Conservation (phyloP, 2,113 vertebrate species). For the Cephalopholis sonnerati region DNA sequence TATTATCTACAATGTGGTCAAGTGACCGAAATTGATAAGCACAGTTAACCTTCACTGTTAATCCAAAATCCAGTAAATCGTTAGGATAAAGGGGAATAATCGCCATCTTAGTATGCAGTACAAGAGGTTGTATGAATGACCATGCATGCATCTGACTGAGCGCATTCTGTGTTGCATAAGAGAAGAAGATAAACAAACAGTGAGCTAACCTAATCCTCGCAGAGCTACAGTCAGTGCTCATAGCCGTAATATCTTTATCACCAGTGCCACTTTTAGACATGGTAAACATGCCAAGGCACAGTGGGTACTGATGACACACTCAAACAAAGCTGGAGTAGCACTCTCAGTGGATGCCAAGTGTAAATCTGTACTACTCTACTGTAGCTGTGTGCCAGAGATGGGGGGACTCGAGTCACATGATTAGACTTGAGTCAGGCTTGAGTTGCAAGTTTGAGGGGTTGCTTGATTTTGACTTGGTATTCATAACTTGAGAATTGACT, state of each 20-base stretch:
- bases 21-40: constrained; percentile 2
- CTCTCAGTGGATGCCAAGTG: background rate
- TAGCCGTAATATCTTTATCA: constrained; percentile 48
- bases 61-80: background rate
- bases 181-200: constrained; percentile 47
- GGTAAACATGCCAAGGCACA: constrained; percentile 38
- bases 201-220: constrained; percentile 53
- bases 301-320: constrained; percentile 36
- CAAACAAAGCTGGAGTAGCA: background rate
- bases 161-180: constrained; percentile 29
- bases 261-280: constrained; percentile 33
- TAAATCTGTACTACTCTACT: background rate
- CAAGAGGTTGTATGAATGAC: background rate
- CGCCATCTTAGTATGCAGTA: background rate
- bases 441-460: too few relatives aligned
- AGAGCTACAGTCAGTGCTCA: constrained; percentile 27
- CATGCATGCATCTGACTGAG: constrained; percentile 10
- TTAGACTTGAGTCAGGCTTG: too few relatives aligned
- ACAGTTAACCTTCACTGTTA: background rate
- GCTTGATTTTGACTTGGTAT: too few relatives aligned
- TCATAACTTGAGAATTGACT: too few relatives aligned
- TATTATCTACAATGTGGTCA: constrained; percentile 8
- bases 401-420: too few relatives aligned
- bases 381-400: background rate
- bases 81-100: background rate